Evolutionary conservation across 1,140 invertebrate genomes (phyloP).

Genomic region (Drosophila nikananu): DNA sequence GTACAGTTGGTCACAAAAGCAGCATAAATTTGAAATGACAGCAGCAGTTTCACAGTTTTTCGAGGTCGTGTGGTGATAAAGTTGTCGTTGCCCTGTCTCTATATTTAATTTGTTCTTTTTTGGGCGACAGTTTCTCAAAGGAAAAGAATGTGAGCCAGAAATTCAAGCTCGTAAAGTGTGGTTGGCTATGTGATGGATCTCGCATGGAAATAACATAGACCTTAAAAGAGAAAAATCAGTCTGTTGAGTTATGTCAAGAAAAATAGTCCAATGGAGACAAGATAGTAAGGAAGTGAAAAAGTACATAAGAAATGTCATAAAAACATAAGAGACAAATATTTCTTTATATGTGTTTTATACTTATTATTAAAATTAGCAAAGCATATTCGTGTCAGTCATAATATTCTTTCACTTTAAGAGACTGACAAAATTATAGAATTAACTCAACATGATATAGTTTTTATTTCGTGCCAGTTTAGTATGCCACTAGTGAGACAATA

Average conservation of each 20-base stretch:
- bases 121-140: constrained; percentile 41
- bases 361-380: neutral
- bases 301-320: neutral
- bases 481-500: constrained; percentile 18
- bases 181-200: constrained; percentile 44
- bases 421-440: neutral
- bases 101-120: constrained; percentile 2
- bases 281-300: neutral
- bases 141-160: constrained; percentile 3
- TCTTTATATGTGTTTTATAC: too few species aligned
- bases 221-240: constrained; percentile 24
- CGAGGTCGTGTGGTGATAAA: constrained; percentile 76
- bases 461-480: neutral
- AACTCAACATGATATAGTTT: neutral
- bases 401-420: neutral
- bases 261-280: neutral
- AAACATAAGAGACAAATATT: neutral
- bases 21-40: constrained; percentile 83
- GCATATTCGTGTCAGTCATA: too few species aligned
- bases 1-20: constrained; percentile 75
- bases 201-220: constrained; percentile 6
- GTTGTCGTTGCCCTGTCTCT: constrained; percentile 41
- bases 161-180: constrained; percentile 58
- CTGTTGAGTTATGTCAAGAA: constrained; percentile 47
- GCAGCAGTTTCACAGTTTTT: constrained; percentile 79